phyloP scores from a whole-genome alignment of 2,888 invertebrate species.

The Hirtodrosophila trivittata region DNA sequence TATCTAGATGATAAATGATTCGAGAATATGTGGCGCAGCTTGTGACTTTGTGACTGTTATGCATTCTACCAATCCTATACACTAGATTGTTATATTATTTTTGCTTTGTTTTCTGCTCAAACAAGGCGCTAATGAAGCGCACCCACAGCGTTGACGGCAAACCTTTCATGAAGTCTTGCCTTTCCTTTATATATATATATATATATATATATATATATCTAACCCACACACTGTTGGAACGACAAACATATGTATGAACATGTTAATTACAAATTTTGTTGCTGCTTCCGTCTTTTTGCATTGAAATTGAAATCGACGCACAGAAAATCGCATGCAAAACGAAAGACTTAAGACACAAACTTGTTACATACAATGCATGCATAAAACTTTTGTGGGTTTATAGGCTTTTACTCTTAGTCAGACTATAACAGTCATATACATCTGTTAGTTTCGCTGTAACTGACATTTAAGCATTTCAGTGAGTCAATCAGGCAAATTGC shows the following conservation, averaged over 20 bases:
- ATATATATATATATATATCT: neutral
- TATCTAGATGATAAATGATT: conserved; percentile 46
- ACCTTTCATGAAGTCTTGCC: conserved; percentile 48
- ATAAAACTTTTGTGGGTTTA: conserved; percentile 43
- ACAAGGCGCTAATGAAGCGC: conserved; percentile 68
- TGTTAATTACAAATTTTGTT: conserved; percentile 50
- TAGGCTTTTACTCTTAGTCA: conserved; percentile 24
- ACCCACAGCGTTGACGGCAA: conserved; percentile 42
- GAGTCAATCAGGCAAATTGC: conserved; percentile 64
- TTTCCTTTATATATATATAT: conserved; percentile 21
- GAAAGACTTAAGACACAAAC: conserved; percentile 57
- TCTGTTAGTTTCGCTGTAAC: neutral
- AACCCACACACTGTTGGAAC: conserved; percentile 27
- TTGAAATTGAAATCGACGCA: conserved; percentile 32
- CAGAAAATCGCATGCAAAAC: conserved; percentile 41
- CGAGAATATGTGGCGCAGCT: conserved; percentile 24
- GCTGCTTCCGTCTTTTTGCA: conserved; percentile 53
- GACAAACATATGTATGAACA: conserved; percentile 37
- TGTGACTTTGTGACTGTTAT: conserved; percentile 23
- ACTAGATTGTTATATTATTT: too few species aligned
- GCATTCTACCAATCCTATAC: conserved; percentile 53
- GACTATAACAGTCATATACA: neutral
- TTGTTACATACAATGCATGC: conserved; percentile 28
- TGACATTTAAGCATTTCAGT: conserved; percentile 33
- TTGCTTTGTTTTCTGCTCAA: conserved; percentile 4